Conservation (phyloP, 2,797 vertebrate genomes). For the Leuciscus waleckii region DNA sequence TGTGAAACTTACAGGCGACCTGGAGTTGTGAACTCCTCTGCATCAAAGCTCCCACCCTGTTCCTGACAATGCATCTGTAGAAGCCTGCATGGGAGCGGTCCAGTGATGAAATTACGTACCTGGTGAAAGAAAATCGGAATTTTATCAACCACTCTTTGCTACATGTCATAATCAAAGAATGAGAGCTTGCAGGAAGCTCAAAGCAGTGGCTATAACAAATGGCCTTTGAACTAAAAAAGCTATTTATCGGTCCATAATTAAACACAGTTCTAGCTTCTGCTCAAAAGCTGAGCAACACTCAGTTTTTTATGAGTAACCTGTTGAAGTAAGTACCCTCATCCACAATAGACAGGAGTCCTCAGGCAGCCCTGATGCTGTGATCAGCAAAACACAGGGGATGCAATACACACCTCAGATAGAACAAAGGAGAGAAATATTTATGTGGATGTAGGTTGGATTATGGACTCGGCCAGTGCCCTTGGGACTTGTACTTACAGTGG, state of each 20-base stretch:
- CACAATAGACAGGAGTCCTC: conserved; percentile 49
- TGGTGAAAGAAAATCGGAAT: conserved; percentile 61
- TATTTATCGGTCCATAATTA: conserved; percentile 36
- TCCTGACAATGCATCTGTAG: conserved; percentile 97
- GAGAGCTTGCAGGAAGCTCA: neutral
- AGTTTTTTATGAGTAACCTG: conserved; percentile 32
- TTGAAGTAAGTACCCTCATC: conserved; percentile 31
- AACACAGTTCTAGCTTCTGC: conserved; percentile 17
- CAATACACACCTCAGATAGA: conserved; percentile 36
- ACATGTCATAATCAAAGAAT: neutral
- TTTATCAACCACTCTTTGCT: neutral
- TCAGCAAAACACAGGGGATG: conserved; percentile 33
- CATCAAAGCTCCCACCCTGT: conserved; percentile 94
- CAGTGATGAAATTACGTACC: conserved; percentile 95
- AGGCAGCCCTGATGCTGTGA: conserved; percentile 38
- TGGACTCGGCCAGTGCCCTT: neutral
- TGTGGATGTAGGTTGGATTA: neutral
- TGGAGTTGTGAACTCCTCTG: conserved; percentile 95
- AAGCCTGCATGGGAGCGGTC: conserved; percentile 92
- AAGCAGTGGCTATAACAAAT: conserved; percentile 3
- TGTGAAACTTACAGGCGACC: conserved; percentile 92
- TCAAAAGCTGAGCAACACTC: conserved; percentile 30
- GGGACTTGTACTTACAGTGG: neutral
- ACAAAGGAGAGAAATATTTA: conserved; percentile 45
- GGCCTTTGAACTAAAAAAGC: conserved; percentile 13